Evolutionary conservation across 37 sponge, comb jelly and placozoan genomes (phyloP).

Genomic region (Diacarnus erythraeanus): DNA sequence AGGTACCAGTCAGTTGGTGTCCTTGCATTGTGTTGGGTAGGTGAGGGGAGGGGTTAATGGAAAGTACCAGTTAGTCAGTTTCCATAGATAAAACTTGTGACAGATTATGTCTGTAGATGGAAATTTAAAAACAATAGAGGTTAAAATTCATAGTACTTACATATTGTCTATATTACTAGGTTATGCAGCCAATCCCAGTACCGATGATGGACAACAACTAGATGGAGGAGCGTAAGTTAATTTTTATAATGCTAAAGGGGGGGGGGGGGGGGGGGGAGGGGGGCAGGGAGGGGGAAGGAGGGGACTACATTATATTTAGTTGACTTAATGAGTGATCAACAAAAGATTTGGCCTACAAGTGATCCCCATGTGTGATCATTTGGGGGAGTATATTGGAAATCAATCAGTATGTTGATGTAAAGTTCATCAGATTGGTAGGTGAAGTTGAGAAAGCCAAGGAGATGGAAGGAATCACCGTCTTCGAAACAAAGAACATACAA

Average conservation of each 20-base stretch:
- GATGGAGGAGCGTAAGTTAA: slow-evolving; percentile 14
- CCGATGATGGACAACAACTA: neutral
- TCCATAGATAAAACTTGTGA: too few relatives aligned
- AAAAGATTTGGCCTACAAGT: too few relatives aligned
- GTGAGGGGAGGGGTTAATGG: neutral
- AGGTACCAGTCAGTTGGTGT: too few relatives aligned
- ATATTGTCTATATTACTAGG: slow-evolving; percentile 26
- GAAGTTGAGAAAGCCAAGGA: slow-evolving; percentile 61
- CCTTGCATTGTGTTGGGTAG: too few relatives aligned
- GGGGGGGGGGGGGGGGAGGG: too few relatives aligned
- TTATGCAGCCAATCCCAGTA: slow-evolving; percentile 78
- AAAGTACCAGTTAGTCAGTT: neutral
- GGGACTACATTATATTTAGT: too few relatives aligned
- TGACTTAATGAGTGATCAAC: too few relatives aligned
- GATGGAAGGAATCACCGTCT: slow-evolving; percentile 77
- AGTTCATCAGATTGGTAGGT: slow-evolving; percentile 64
- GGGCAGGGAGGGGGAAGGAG: too few relatives aligned
- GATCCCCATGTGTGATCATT: neutral
- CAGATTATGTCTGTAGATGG: neutral
- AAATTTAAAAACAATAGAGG: too few relatives aligned
- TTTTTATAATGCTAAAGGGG: too few relatives aligned
- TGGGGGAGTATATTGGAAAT: too few relatives aligned
- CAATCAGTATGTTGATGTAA: too few relatives aligned
- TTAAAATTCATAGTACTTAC: neutral
- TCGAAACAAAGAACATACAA: slow-evolving; percentile 60